A percentile compares a stretch with the other conserved stretches of the same genome.
phyloP scores from a whole-genome alignment of 2,113 vertebrate genomes.

The Clarias gariepinus region DNA sequence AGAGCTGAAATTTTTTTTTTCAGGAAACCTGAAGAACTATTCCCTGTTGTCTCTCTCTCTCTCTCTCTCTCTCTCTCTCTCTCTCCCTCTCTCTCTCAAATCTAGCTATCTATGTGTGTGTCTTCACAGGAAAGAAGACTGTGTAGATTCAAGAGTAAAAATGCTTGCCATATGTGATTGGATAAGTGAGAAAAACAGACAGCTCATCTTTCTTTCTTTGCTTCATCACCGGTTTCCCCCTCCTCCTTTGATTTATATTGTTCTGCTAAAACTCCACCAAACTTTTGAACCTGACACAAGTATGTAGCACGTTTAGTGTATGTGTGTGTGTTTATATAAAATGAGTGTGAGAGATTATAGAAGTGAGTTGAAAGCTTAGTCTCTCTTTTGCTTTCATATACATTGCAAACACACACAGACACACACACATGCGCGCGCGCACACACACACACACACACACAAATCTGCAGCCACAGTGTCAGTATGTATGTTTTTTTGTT shows the following conservation, averaged over 20 bases:
- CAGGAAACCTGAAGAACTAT: neutral
- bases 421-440: neutral
- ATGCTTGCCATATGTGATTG: conserved; percentile 49
- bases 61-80: neutral
- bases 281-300: conserved; percentile 30
- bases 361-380: conserved; percentile 35
- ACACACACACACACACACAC: conserved; percentile 14
- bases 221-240: conserved; percentile 22
- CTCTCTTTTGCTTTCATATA: conserved; percentile 16
- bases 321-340: conserved; percentile 36
- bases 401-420: neutral
- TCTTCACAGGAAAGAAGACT: neutral
- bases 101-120: conserved; percentile 1
- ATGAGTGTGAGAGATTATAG: conserved; percentile 50
- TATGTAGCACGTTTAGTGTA: conserved; percentile 25
- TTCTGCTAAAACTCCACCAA: conserved; percentile 35
- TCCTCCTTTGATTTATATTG: conserved; percentile 40
- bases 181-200: conserved; percentile 34
- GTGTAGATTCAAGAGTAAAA: conserved; percentile 34
- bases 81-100: neutral
- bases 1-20: too few relatives aligned
- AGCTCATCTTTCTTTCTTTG: conserved; percentile 49
- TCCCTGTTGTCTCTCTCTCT: neutral
- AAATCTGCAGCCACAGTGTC: neutral
- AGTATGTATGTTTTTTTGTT: neutral